Evolutionary conservation across 1,140 invertebrate genomes (phyloP).

Genomic region (Neomicropteryx cornuta): DNA sequence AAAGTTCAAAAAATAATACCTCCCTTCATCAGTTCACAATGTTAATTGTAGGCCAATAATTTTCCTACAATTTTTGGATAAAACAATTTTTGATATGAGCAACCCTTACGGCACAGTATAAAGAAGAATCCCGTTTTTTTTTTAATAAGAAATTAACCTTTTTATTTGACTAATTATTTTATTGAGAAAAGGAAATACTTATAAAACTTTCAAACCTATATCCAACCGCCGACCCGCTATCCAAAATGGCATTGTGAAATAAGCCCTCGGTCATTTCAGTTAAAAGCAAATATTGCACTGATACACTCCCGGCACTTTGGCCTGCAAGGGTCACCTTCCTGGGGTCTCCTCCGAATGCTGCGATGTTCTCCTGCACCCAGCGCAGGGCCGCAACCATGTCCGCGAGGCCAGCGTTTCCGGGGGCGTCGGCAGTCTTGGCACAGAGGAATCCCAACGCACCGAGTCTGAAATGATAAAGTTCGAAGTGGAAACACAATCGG

Average conservation of each 20-base stretch:
- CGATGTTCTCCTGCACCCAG: slow-evolving; percentile 61
- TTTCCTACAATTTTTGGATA: too few relatives aligned
- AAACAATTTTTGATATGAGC: too few relatives aligned
- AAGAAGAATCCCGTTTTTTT: too few relatives aligned
- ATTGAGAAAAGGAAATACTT: too few relatives aligned
- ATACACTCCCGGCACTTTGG: slow-evolving; percentile 39
- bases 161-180: too few relatives aligned
- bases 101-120: too few relatives aligned
- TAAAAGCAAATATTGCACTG: slow-evolving; percentile 26
- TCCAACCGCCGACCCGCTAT: slow-evolving; percentile 25
- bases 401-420: slow-evolving; percentile 59
- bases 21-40: too few relatives aligned
- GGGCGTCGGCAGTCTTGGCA: slow-evolving; percentile 41
- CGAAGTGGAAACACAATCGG: too few relatives aligned
- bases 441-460: slow-evolving; percentile 56
- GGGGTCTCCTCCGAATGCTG: slow-evolving; percentile 49
- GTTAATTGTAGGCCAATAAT: too few relatives aligned
- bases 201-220: too few relatives aligned
- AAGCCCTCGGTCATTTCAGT: slow-evolving; percentile 20
- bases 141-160: too few relatives aligned
- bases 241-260: slow-evolving; percentile 28
- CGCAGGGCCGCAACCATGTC: slow-evolving; percentile 55
- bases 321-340: slow-evolving; percentile 33
- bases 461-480: slow-evolving; percentile 38
- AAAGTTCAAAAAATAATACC: too few relatives aligned